A percentile compares a stretch with the other conserved stretches of the same genome.
Conservation (phyloP, 2,797 vertebrate genomes). For the Sebastiscus albofasciatus region DNA sequence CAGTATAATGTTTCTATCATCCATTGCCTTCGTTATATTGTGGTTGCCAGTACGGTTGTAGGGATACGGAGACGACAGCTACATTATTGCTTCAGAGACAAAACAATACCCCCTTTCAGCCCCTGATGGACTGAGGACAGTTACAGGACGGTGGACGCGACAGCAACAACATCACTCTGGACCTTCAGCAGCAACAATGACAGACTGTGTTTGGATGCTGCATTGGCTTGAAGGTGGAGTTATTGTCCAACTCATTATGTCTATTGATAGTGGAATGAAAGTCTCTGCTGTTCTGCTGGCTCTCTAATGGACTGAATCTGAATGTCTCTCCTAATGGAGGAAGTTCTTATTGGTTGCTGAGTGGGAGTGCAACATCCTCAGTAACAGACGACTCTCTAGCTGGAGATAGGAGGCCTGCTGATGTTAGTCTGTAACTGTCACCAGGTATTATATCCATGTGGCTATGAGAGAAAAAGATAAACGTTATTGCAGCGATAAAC, state of each 20-base stretch:
- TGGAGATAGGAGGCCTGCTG: background rate
- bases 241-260: conserved; percentile 23
- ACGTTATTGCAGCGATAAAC: background rate
- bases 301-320: conserved; percentile 32
- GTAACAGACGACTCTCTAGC: background rate
- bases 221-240: conserved; percentile 2
- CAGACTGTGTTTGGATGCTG: background rate
- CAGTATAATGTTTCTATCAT: background rate
- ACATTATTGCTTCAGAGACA: background rate
- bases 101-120: background rate
- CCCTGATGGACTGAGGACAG: background rate
- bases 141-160: background rate
- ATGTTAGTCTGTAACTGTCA: background rate
- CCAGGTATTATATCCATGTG: background rate
- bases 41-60: background rate
- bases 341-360: conserved; percentile 27
- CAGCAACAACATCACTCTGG: background rate
- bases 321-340: conserved; percentile 30
- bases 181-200: background rate
- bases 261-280: conserved; percentile 20
- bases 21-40: background rate
- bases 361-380: background rate
- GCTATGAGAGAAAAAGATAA: background rate
- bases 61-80: background rate
- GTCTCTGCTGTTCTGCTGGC: conserved; percentile 16